These are phyloP conservation scores for Drosophila subquinaria DNA, from an alignment of 2,888 invertebrate genomes.

Conservation along the genomic window DNA sequence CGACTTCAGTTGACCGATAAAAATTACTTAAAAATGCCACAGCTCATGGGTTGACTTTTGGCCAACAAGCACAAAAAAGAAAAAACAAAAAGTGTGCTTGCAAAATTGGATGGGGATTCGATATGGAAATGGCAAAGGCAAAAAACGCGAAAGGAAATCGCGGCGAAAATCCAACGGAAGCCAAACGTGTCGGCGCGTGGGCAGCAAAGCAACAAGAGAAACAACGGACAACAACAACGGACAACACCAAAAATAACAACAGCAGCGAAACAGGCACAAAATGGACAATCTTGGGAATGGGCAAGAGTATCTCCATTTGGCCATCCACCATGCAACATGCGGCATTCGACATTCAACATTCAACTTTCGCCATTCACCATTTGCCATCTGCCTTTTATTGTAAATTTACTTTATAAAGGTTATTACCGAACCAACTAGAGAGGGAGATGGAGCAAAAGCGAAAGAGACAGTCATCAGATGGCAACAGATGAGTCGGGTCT, in stretches of 20 bases:
- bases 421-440: conserved; percentile 60
- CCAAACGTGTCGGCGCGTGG: conserved; percentile 68
- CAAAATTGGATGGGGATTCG: conserved; percentile 8
- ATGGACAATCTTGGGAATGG: conserved; percentile 27
- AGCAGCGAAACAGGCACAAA: conserved; percentile 17
- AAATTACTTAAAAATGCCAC: conserved; percentile 84
- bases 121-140: conserved; percentile 30
- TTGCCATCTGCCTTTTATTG: conserved; percentile 70
- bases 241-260: conserved; percentile 1
- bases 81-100: conserved; percentile 25
- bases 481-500: conserved; percentile 30
- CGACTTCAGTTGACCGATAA: conserved; percentile 72
- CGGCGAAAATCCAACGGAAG: conserved; percentile 75
- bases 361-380: conserved; percentile 48
- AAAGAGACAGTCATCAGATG: not conserved
- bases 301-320: conserved; percentile 39
- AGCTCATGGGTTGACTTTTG: conserved; percentile 85
- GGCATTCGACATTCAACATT: conserved; percentile 17
- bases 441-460: not conserved
- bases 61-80: conserved; percentile 73
- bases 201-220: conserved; percentile 39
- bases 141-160: conserved; percentile 76
- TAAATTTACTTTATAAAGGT: conserved; percentile 80
- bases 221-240: conserved; percentile 24
- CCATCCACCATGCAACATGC: conserved; percentile 27